Evolutionary conservation across 37 sponge, comb jelly and placozoan species (phyloP).

Genomic region (Mnemiopsis leidyi): DNA sequence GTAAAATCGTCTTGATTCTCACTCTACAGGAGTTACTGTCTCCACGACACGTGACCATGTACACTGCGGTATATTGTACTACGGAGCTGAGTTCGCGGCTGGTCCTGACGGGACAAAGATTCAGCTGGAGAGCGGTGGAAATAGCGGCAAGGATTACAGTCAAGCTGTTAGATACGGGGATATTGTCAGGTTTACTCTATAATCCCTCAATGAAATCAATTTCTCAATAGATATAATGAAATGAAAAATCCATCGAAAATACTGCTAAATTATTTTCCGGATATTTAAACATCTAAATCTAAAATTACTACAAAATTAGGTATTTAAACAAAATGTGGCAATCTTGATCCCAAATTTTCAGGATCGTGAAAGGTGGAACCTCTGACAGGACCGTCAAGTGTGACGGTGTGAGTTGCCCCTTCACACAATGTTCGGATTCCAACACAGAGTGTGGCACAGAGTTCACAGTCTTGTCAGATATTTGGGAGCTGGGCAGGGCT

Average conservation of each 20-base stretch:
- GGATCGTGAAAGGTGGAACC: too few relatives aligned
- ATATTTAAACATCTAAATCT: too few relatives aligned
- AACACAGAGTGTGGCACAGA: neutral
- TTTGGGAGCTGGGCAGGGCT: neutral
- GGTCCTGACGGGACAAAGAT: neutral
- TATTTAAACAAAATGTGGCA: too few relatives aligned
- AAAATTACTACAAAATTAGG: too few relatives aligned
- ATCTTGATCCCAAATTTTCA: too few relatives aligned
- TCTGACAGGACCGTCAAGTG: neutral
- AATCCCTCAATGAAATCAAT: too few relatives aligned
- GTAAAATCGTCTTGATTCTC: neutral
- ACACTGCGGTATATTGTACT: neutral
- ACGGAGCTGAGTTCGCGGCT: neutral
- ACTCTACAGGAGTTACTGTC: neutral
- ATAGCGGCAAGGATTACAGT: neutral
- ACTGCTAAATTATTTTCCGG: too few relatives aligned
- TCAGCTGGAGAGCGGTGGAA: neutral
- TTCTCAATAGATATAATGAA: too few relatives aligned
- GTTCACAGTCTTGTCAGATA: neutral
- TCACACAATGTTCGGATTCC: neutral
- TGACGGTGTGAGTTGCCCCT: neutral
- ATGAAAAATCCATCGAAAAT: too few relatives aligned
- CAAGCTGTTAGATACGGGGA: slow-evolving; percentile 27
- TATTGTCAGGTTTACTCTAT: slow-evolving; percentile 6
- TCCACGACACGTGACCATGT: neutral